Conservation (phyloP, 1,140 invertebrate genomes). For the Caerostris extrusa region DNA sequence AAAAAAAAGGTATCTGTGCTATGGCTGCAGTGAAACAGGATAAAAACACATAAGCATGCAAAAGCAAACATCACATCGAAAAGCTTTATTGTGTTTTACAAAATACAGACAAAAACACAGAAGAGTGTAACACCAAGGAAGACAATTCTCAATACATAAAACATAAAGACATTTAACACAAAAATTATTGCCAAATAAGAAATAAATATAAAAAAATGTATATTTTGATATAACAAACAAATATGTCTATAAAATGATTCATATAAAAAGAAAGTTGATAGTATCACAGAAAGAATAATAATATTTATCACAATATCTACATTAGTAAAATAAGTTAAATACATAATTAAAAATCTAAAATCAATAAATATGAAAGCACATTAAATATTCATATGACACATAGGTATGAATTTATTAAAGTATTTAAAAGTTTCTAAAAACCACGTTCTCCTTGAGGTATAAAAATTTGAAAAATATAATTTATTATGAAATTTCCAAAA, state of each 20-base stretch:
- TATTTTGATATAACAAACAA: not conserved
- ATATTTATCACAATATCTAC: too few species aligned
- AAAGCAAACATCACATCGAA: constrained; percentile 44
- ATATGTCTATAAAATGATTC: not conserved
- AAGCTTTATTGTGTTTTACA: not conserved
- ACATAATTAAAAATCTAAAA: too few species aligned
- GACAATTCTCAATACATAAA: not conserved
- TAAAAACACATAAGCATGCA: constrained; percentile 40
- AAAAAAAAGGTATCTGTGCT: not conserved
- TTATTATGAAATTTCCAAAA: too few species aligned
- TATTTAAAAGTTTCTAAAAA: too few species aligned
- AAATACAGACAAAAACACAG: not conserved
- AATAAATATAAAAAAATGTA: not conserved
- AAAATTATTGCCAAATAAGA: not conserved
- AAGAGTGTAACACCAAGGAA: not conserved
- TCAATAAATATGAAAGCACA: too few species aligned
- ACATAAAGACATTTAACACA: not conserved
- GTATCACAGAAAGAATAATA: not conserved
- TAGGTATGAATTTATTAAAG: too few species aligned
- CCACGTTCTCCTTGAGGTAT: too few species aligned
- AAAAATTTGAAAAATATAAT: too few species aligned
- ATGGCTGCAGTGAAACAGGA: not conserved
- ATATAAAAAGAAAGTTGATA: not conserved
- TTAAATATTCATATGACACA: too few species aligned
- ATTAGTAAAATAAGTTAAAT: too few species aligned